These are phyloP conservation scores for Protaetia brevitarsis DNA, from an alignment of 1,140 invertebrate genomes.

Conservation along the genomic window DNA sequence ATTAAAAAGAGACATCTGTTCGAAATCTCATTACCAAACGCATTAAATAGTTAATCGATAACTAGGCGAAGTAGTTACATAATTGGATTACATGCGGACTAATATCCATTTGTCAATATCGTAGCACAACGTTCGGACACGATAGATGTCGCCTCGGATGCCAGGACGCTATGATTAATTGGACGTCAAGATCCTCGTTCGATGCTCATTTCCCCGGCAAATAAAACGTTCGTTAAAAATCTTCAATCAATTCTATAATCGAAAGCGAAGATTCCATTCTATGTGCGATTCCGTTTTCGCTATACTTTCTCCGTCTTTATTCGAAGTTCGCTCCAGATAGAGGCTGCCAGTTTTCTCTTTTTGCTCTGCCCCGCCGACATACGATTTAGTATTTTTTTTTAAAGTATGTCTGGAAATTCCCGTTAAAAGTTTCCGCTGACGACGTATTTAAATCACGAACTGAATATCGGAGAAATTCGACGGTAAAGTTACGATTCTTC, in stretches of 20 bases:
- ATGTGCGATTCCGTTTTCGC: neutral
- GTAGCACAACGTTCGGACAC: neutral
- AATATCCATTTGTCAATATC: conserved; percentile 10
- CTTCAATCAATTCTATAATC: conserved; percentile 1
- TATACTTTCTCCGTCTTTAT: neutral
- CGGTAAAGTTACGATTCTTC: too few species aligned
- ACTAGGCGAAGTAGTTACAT: neutral
- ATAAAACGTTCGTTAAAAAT: conserved; percentile 2
- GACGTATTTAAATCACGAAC: too few species aligned
- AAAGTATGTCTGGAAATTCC: too few species aligned
- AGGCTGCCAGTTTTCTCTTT: too few species aligned
- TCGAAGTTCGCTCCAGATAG: too few species aligned
- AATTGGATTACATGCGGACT: neutral
- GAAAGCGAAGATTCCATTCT: neutral
- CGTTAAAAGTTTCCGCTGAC: too few species aligned
- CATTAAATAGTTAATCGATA: neutral
- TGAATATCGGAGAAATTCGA: too few species aligned
- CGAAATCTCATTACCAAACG: neutral
- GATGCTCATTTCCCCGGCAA: neutral
- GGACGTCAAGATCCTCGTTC: conserved; percentile 1
- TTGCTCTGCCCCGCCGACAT: too few species aligned
- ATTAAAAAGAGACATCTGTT: neutral
- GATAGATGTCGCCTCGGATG: conserved; percentile 6
- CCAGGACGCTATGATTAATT: conserved; percentile 5
- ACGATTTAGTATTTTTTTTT: too few species aligned